Percentiles rank a stretch among this genome's conserved stretches.
These are phyloP conservation scores for Glaucidium brasilianum DNA, from an alignment of 2,113 vertebrate species.

Conservation along the genomic window DNA sequence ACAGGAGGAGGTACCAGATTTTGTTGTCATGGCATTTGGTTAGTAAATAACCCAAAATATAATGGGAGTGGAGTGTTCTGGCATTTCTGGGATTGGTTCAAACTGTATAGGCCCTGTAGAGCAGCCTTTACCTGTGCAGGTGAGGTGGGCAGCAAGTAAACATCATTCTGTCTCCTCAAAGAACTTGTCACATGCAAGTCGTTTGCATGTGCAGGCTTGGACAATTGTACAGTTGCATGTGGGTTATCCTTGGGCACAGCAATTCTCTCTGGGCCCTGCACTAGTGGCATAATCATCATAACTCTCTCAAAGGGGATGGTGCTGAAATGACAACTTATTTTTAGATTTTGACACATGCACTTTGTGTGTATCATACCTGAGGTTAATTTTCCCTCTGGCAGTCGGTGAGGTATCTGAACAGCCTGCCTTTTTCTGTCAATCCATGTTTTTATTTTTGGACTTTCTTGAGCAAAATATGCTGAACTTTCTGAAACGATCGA, in stretches of 20 bases:
- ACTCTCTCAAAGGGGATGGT: background rate
- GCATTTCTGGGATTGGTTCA: background rate
- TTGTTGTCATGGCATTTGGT: background rate
- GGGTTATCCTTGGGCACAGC: background rate
- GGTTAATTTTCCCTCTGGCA: background rate
- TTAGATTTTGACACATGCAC: background rate
- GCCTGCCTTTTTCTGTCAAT: background rate
- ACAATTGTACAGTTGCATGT: background rate
- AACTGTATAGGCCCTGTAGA: background rate
- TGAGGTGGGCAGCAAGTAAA: background rate
- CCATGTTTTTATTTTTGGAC: background rate
- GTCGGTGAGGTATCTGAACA: background rate
- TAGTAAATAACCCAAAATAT: background rate
- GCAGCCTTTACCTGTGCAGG: background rate
- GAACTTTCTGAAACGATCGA: constrained; percentile 13
- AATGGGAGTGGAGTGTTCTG: background rate
- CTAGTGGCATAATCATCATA: background rate
- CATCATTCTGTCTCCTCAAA: background rate
- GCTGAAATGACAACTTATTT: background rate
- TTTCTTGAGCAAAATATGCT: constrained; percentile 15
- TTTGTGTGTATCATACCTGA: background rate
- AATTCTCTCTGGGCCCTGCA: background rate
- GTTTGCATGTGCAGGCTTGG: background rate
- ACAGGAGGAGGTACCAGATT: background rate
- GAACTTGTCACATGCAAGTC: background rate